Base-by-base conservation (phyloP, 2,888 invertebrate species). In the Dendrolimus pini region DNA sequence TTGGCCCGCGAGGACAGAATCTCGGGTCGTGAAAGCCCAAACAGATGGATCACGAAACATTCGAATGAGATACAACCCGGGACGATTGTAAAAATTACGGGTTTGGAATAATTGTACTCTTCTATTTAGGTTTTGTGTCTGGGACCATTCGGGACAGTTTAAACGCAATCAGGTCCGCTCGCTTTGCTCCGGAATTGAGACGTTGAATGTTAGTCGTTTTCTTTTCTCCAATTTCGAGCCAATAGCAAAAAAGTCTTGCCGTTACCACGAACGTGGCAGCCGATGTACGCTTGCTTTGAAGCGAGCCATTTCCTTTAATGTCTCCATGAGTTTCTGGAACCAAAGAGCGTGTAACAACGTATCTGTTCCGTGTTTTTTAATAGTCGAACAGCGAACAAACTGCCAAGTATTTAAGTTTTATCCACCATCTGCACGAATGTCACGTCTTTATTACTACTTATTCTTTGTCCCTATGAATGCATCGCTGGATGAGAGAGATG, bases 371-470 rank as follows among this genome's bases (percentile, higher is more conserved):
- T 81, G 77, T 74, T 81, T 85, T 83, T 85, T 88, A 89, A 88
- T 86, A 84, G 86, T 77, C 74, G 67, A 75, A 81, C 78, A 83
- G 71, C 78, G 82, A 80, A 87, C 82, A 84, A 87, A 85, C 83
- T 85, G 81, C 75, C 78, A 82, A 83, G 85, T 85, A 86, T 87
- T 30, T 85, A 85, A 83, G 81, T 85, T 87, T 89, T 89, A 89
- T 86, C 85, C 85, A 85, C 81, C 86, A 89, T 89, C 86, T 89
- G 87, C 84, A 90, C 79, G 82, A 85, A 77, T 86, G 86, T 89
- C 89, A 89, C 89, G 89, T 89, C 88, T 89, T 83, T 87, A 89
- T 88, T 86, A 84, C 84, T 85, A 82, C 85, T 85, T 89, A 89
- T 85, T 88, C 89, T 88, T 89, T 89, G 89, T 84, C 83, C 82